Conservation (phyloP, 2,113 vertebrate species). For the Thryonomys swinderianus region DNA sequence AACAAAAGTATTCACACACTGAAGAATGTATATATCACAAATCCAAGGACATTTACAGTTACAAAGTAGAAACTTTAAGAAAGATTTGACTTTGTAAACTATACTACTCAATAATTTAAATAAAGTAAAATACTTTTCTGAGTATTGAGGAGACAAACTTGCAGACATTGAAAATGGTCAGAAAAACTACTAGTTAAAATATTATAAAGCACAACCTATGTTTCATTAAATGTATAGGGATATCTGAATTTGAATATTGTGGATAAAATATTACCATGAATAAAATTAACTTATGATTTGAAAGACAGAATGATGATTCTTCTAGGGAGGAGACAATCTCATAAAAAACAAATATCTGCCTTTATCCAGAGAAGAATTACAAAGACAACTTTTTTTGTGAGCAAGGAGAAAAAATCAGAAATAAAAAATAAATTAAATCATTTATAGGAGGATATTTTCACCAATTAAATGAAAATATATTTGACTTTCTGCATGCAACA, state of each 20-base stretch:
- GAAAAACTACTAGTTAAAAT: not conserved
- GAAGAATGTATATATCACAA: not conserved
- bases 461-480: not conserved
- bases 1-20: too few relatives aligned
- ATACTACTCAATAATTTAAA: not conserved
- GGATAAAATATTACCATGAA: not conserved
- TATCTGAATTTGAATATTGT: not conserved
- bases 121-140: not conserved
- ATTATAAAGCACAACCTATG: not conserved
- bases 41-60: not conserved
- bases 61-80: not conserved
- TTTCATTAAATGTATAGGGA: not conserved
- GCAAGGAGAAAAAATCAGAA: not conserved
- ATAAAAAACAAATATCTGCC: not conserved
- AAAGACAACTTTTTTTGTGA: not conserved
- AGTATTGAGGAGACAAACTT: not conserved
- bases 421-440: not conserved
- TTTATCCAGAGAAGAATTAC: not conserved
- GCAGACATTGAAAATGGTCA: not conserved
- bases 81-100: not conserved
- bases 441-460: not conserved
- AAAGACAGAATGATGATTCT: not conserved
- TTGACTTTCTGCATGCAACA: not conserved
- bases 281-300: not conserved
- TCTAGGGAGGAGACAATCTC: not conserved